Conservation (phyloP, 2,113 vertebrate genomes). For the Chrysochloris asiatica region DNA sequence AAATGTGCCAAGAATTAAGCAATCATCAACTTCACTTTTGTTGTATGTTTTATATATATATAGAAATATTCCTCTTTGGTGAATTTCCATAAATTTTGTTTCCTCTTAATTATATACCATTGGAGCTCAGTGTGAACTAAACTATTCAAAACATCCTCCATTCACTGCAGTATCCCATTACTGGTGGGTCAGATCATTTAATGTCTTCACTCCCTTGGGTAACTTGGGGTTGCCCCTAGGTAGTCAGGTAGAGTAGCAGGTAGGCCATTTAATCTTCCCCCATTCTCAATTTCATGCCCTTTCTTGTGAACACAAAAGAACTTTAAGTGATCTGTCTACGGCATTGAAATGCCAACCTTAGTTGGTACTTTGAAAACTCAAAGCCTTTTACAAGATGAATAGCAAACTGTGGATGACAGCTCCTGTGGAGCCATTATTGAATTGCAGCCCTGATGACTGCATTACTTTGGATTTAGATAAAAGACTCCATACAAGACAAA, state of each 20-base stretch:
- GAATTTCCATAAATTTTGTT: slow-evolving; percentile 5
- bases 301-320: slow-evolving; percentile 87
- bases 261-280: slow-evolving; percentile 80
- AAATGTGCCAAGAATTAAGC: background rate
- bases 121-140: slow-evolving; percentile 28
- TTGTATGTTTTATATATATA: background rate
- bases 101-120: slow-evolving; percentile 54
- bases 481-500: slow-evolving; percentile 97
- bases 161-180: background rate
- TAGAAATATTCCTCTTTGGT: background rate
- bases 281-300: slow-evolving; percentile 81
- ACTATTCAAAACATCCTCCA: background rate
- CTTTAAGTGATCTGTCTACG: slow-evolving; percentile 84
- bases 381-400: slow-evolving; percentile 95
- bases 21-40: background rate
- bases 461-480: slow-evolving; percentile 99
- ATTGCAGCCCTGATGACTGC: slow-evolving; percentile 95
- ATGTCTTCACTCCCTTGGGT: slow-evolving; percentile 71
- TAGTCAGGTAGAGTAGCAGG: slow-evolving; percentile 77
- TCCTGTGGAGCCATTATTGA: slow-evolving; percentile 97
- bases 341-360: slow-evolving; percentile 87
- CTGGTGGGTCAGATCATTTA: slow-evolving; percentile 69
- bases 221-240: slow-evolving; percentile 65
- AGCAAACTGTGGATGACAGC: slow-evolving; percentile 97
- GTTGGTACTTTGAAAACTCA: slow-evolving; percentile 89